Percentiles rank a stretch among this genome's conserved stretches.
These are phyloP conservation scores for Chymomyza fuscimana DNA, from an alignment of 2,888 invertebrate genomes.

Conservation along the genomic window DNA sequence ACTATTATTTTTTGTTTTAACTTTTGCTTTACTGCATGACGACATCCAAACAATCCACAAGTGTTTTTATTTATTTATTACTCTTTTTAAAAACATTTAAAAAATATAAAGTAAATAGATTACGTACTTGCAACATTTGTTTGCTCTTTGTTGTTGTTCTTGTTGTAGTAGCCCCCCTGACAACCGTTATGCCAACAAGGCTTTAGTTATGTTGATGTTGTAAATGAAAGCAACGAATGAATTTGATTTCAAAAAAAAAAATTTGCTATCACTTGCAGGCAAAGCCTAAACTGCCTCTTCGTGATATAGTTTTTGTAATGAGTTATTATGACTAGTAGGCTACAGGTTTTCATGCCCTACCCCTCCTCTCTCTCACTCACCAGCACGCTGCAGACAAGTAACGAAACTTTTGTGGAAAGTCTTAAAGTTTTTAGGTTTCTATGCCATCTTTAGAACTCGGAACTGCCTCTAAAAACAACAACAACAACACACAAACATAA, in stretches of 20 bases:
- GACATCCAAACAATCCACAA: not conserved
- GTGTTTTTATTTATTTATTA: constrained; percentile 31
- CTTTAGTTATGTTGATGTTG: not conserved
- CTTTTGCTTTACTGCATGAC: constrained; percentile 6
- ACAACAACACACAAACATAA: no score
- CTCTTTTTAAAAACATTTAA: constrained; percentile 58
- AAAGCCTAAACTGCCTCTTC: no score
- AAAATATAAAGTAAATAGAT: constrained; percentile 73
- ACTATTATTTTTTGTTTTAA: constrained; percentile 40
- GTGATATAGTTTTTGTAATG: no score
- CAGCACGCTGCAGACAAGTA: no score
- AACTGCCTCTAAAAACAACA: no score
- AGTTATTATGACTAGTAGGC: not conserved
- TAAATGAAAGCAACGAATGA: not conserved
- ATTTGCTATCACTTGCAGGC: no score
- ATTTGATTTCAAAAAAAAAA: not conserved
- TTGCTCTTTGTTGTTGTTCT: constrained; percentile 18
- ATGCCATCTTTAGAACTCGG: no score
- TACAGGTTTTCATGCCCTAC: not conserved
- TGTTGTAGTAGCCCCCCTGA: not conserved
- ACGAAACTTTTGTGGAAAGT: no score
- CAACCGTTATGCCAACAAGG: not conserved
- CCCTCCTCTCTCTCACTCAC: no score
- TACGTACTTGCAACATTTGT: constrained; percentile 71
- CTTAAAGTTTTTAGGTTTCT: no score